Conservation (phyloP, 2,113 vertebrate genomes). For the Cebus imitator region DNA sequence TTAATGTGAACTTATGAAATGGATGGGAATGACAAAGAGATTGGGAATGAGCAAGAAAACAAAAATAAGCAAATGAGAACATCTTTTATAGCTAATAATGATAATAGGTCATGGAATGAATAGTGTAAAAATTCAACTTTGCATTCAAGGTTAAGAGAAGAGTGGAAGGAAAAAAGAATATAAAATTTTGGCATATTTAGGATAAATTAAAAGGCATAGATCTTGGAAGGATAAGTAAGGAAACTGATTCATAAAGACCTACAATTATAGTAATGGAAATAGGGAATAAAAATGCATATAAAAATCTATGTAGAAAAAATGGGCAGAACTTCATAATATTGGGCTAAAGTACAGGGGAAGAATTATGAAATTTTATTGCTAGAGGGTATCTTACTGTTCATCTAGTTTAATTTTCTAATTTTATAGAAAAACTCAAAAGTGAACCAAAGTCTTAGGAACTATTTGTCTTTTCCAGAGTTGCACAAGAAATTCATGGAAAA, state of each 20-base stretch:
- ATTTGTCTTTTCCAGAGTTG: neutral
- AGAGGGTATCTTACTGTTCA: neutral
- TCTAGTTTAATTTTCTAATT: neutral
- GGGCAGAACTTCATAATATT: neutral
- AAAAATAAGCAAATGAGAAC: neutral
- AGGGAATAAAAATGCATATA: constrained; percentile 15
- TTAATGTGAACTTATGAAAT: constrained; percentile 6
- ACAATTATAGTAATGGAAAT: neutral
- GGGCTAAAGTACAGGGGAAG: neutral
- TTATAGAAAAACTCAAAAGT: constrained; percentile 22
- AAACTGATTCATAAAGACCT: constrained; percentile 20
- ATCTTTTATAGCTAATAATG: neutral
- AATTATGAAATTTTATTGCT: neutral
- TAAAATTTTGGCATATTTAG: neutral
- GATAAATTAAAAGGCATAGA: neutral
- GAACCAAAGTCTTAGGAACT: neutral
- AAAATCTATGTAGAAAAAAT: neutral
- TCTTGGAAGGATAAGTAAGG: neutral
- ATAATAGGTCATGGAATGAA: neutral
- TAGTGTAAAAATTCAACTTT: neutral
- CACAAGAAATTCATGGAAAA: neutral
- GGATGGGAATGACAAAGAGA: neutral
- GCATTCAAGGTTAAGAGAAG: neutral
- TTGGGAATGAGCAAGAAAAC: neutral
- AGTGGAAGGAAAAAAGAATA: neutral